These are phyloP conservation scores for Phocoena sinus DNA, from an alignment of 2,113 vertebrate genomes.

Conservation along the genomic window DNA sequence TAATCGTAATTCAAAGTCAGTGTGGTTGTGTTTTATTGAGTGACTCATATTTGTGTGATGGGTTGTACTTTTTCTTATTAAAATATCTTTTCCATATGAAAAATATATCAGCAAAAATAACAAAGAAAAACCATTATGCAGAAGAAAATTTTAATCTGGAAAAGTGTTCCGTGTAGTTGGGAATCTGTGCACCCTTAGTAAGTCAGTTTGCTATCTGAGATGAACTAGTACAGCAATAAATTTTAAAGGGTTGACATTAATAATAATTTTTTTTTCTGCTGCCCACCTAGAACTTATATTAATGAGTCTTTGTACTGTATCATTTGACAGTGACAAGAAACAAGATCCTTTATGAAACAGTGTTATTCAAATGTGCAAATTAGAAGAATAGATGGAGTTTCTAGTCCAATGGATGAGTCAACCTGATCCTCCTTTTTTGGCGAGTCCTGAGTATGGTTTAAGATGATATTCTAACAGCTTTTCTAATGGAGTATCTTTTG, in stretches of 20 bases:
- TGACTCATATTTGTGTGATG: not conserved
- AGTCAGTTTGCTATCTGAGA: slow-evolving; percentile 65
- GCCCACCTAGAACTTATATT: slow-evolving; percentile 50
- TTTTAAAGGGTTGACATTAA: slow-evolving; percentile 61
- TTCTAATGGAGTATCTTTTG: not conserved
- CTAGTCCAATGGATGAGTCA: not conserved
- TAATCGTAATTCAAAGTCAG: not conserved
- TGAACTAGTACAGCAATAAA: slow-evolving; percentile 48
- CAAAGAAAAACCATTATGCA: slow-evolving; percentile 42
- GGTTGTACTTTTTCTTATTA: not conserved
- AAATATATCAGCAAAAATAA: slow-evolving; percentile 18
- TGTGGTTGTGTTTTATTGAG: not conserved
- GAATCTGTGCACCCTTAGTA: slow-evolving; percentile 39
- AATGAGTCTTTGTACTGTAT: slow-evolving; percentile 39
- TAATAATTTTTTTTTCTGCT: slow-evolving; percentile 65
- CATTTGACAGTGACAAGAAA: slow-evolving; percentile 31
- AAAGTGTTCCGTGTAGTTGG: slow-evolving; percentile 16
- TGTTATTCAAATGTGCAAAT: not conserved
- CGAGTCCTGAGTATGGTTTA: not conserved
- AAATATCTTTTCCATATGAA: not conserved
- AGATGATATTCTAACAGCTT: not conserved
- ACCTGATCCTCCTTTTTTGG: not conserved
- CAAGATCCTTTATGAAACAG: not conserved
- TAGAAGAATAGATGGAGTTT: not conserved
- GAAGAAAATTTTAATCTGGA: slow-evolving; percentile 67